Evolutionary conservation across 2,113 vertebrate genomes (phyloP), one percentile per base, ranked within the genome.

Genomic region (Malurus cyaneus): DNA sequence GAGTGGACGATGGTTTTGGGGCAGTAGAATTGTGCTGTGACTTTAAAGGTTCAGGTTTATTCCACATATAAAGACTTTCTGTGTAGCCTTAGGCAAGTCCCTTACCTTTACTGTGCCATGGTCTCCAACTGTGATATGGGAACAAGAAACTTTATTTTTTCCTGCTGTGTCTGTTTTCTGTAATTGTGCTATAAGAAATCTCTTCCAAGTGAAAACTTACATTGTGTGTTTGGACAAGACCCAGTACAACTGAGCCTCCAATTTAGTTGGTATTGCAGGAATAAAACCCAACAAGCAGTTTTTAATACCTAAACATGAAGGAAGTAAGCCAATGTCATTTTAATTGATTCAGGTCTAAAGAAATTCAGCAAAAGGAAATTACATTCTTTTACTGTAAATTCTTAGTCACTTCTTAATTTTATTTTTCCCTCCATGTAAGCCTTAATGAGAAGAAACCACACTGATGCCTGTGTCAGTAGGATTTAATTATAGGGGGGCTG

Each of bases 391-490:
- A 83, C 82, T 1, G 6, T 88, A 86, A 88, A 78, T 80, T 92
- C 82, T 92, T 88, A 96, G 71, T 93, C 89, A 84, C 64, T 39
- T 94, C 66, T 86, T 83, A 77, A 78, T 93, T 86, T 90, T 95
- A 82, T 93, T 95, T 95, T 94, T 47, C 67, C 85, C 44, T 89
- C 82, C 4, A 0, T 86, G 34, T 46, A 83, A 80, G 42, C 21
- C 67, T 82, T 66, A 96, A 92, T 12, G 4, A 95, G 79, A 29
- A 94, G 66, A 93, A 92, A 77, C 47, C 10, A 3, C 82, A 54
- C 92, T 83, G 66, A 77, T 94, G 74, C 28, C 74, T 89, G 0
- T 73, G 50, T 69, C 61, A 42, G 74, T 88, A 66, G 41, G 59
- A 60, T 80, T 31, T 78, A 87, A 88, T 94, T 86, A 56, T 23